Percentiles rank a stretch among this genome's conserved stretches.
Conservation (phyloP, 1,140 invertebrate genomes). For the Trichonephila clavipes region DNA sequence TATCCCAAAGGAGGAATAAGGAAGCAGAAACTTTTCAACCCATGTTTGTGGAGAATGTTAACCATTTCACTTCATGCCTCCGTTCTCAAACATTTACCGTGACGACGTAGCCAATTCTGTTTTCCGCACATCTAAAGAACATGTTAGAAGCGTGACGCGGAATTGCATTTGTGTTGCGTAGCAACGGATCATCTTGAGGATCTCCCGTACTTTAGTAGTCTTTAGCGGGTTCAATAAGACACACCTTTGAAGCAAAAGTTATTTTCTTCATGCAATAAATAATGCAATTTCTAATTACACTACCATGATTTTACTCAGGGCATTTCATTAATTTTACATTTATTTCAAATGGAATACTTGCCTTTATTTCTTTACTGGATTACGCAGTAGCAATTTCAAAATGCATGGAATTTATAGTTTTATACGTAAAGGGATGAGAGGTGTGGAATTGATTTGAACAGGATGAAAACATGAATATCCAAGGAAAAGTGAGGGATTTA, state of each 20-base stretch:
- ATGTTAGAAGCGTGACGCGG: conserved; percentile 20
- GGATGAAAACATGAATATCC: background rate
- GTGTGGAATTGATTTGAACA: background rate
- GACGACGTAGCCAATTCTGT: conserved; percentile 4
- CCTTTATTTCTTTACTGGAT: background rate
- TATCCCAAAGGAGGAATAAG: conserved; percentile 12
- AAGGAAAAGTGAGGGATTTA: background rate
- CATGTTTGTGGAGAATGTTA: conserved; percentile 22
- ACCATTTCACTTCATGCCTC: conserved; percentile 16
- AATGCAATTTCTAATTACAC: conserved; percentile 6
- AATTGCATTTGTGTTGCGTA: conserved; percentile 33
- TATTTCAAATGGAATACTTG: conserved; percentile 10
- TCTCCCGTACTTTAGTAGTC: background rate
- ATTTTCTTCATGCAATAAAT: background rate
- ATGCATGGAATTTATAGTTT: background rate
- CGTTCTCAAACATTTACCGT: conserved; percentile 26
- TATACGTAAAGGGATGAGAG: background rate
- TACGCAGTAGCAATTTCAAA: background rate
- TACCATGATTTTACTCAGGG: background rate
- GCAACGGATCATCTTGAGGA: conserved; percentile 36
- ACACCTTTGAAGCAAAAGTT: background rate
- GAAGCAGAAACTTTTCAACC: conserved; percentile 19
- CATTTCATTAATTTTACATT: conserved; percentile 43
- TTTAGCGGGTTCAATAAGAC: background rate
- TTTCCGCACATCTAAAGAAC: background rate